A percentile compares a stretch with the other conserved stretches of the same genome.
Conservation (phyloP, 2,888 invertebrate genomes). For the Napeogenes sylphis region DNA sequence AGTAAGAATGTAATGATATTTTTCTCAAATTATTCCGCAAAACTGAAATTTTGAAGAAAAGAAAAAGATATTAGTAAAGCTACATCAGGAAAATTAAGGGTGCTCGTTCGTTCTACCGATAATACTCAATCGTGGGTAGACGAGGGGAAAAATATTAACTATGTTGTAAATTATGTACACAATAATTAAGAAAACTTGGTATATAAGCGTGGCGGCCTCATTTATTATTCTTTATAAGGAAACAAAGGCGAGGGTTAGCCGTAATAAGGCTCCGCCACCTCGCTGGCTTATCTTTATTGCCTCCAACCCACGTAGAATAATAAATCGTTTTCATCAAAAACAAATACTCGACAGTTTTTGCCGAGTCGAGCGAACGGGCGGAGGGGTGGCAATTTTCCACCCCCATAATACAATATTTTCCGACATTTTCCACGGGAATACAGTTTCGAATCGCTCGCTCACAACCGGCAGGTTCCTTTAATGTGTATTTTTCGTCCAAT, state of each 20-base stretch:
- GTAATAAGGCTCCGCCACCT: slow-evolving; percentile 79
- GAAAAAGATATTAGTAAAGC: too few species aligned
- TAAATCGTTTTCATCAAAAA: slow-evolving; percentile 79
- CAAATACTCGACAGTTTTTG: slow-evolving; percentile 79
- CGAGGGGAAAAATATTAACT: not conserved
- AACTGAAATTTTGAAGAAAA: too few species aligned
- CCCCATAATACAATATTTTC: slow-evolving; percentile 79
- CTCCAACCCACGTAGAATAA: slow-evolving; percentile 79
- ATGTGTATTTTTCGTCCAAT: slow-evolving; percentile 80
- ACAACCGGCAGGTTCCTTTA: slow-evolving; percentile 76
- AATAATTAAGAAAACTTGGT: slow-evolving; percentile 76
- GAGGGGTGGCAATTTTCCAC: slow-evolving; percentile 77
- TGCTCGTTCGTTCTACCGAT: too few species aligned
- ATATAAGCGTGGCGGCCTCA: slow-evolving; percentile 76
- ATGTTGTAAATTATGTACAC: not conserved
- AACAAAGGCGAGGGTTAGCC: slow-evolving; percentile 79
- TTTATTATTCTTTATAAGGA: slow-evolving; percentile 79
- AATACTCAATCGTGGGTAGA: too few species aligned
- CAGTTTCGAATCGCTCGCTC: slow-evolving; percentile 78
- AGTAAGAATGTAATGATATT: too few species aligned
- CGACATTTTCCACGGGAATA: slow-evolving; percentile 79
- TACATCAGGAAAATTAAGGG: too few species aligned
- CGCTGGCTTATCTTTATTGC: slow-evolving; percentile 79
- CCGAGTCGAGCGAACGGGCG: slow-evolving; percentile 75
- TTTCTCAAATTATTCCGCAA: too few species aligned